Base-by-base conservation (phyloP, 2,797 vertebrate genomes). In the Danionella dracula region DNA sequence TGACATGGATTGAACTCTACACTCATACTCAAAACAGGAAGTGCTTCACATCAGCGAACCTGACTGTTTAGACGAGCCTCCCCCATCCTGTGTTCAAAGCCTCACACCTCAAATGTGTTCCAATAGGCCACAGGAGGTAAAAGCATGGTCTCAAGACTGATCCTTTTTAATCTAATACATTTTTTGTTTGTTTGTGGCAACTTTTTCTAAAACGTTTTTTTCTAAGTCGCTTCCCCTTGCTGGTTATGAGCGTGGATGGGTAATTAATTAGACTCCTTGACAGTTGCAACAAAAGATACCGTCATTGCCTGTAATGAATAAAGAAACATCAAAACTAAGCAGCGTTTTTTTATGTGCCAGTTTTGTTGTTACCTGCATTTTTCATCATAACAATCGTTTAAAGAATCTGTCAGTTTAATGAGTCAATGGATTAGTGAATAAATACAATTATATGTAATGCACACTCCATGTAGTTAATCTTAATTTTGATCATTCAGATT, bases 101-200 rank as follows among this genome's bases (percentile, higher is more conserved):
- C 86, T 85, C 79, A 88, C 87, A 72, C 71, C 86, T 82, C 81
- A 76, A 64, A 85, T 86, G 74, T 89, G 44, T 83, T 88, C 90
- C 80, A 88, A 83, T 85, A 91, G 81, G 77, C 85, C 83, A 23
- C 92, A 93, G 83, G 93, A 96, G 93, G 94, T 95, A 94, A 93
- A 84, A 29, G 50, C 72, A 62, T 71, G 68, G 41, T 19, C 7
- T 8, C 27, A 19, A 10, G 42, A 50, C 35, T 17, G 57, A 15
- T 15, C 42, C 32, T 51, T 56, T 23, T 15, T 32, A 20, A 37
- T 66, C 23, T 32, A 53, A 16, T 23, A 16, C 5, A 51, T 54
- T 29, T 13, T n/a, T 42, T n/a, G n/a, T 72, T 54, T 59, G 48
- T 17, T 74, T 71, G 79, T 72, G 71, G 49, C 29, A 45, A 16